Base-by-base conservation (phyloP, 2,888 invertebrate genomes). In the Hyposoter dolosus region DNA sequence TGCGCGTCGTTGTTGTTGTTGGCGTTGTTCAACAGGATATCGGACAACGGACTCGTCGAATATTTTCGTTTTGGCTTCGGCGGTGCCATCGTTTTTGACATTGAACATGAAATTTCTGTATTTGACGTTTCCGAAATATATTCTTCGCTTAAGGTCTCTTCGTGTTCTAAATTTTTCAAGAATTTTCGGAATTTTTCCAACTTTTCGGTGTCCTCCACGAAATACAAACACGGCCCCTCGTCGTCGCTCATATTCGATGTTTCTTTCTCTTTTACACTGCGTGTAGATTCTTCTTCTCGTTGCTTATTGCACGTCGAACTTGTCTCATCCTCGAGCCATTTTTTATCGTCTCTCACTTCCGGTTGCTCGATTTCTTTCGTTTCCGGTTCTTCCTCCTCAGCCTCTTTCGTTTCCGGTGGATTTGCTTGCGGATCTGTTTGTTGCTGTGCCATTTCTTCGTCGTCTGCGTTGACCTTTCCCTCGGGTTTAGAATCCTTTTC, bases 1-100 rank as follows among this genome's bases (percentile, higher is more conserved):
- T 88, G 88, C 0, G 90, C 90, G 28, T 92, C 91, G 50, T 93
- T 93, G 76, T 93, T 93, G 76, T 94, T 93, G 80, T 92, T 91
- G 0, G 92, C 84, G 78, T 92, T 92, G 79, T 91, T 92, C 23
- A 92, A 80, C 1, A 93, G 76, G 86, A 93, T 92, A 72, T 93
- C 93, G 7, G 89, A 88, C 53, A 92, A 79, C 5, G 93, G 93
- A 87, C 93, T 93, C n/a, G 83, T 86, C 0, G 89, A 89, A 75
- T 89, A 88, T 85, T 89, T 89, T 2, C 92, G 90, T 82, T 92
- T 93, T 0, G 90, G 88, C 53, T 90, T 88, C 6, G 92, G 91
- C 23, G 93, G 91, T 12, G 92, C 91, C 91, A 93, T 93, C 3
- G 90, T 81, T 75, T 90, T 88, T 32, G 90, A 82, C 23, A 90